Evolutionary conservation across 2,888 invertebrate species (phyloP).

Genomic region (Aspidapion aeneum): DNA sequence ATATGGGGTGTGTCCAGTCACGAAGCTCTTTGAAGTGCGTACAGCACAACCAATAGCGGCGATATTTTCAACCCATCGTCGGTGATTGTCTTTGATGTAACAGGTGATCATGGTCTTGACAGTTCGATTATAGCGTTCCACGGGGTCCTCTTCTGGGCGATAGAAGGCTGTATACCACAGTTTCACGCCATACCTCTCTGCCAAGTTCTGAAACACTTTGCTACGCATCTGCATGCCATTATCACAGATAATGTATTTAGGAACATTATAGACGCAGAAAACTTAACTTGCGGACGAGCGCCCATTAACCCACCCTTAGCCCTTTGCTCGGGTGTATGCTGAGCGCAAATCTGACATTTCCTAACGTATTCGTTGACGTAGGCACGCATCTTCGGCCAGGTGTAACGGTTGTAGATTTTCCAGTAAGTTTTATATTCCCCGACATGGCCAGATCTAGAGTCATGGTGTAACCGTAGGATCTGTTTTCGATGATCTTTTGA

Average conservation of each 20-base stretch:
- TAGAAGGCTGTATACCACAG: slow-evolving; percentile 8
- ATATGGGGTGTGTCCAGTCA: slow-evolving; percentile 22
- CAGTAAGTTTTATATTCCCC: slow-evolving; percentile 13
- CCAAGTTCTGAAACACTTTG: slow-evolving; percentile 8
- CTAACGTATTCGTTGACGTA: slow-evolving; percentile 14
- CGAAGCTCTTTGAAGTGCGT: slow-evolving; percentile 18
- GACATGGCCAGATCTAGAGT: slow-evolving; percentile 7
- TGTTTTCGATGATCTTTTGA: neutral
- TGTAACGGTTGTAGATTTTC: slow-evolving; percentile 6
- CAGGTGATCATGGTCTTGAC: slow-evolving; percentile 21
- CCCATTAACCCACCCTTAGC: slow-evolving; percentile 14
- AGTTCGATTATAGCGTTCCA: slow-evolving; percentile 18
- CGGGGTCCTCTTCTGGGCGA: slow-evolving; percentile 14
- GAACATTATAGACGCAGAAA: slow-evolving; percentile 1
- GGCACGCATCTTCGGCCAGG: slow-evolving; percentile 12
- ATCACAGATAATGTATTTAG: neutral
- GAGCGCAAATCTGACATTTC: slow-evolving; percentile 15
- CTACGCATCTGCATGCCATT: slow-evolving; percentile 5
- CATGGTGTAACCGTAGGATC: slow-evolving; percentile 13
- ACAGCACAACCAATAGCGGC: slow-evolving; percentile 19
- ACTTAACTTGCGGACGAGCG: neutral
- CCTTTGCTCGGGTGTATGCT: slow-evolving; percentile 16
- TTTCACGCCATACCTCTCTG: slow-evolving; percentile 1
- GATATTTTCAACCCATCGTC: slow-evolving; percentile 19
- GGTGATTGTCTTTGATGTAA: slow-evolving; percentile 19